Conservation (phyloP, 2,113 vertebrate genomes). For the Verasper variegatus region DNA sequence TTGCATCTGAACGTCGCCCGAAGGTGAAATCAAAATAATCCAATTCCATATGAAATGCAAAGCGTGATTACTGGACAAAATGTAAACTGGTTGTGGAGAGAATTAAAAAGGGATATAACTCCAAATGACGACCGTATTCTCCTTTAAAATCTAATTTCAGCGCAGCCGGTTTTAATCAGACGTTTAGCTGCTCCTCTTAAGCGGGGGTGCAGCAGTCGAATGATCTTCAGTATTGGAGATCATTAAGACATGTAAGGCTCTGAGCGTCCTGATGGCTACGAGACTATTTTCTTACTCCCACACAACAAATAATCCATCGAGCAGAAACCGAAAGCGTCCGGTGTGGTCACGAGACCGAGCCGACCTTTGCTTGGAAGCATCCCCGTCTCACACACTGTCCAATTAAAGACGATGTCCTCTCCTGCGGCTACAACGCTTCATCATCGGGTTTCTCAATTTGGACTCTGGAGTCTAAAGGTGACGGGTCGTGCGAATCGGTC, state of each 20-base stretch:
- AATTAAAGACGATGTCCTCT: slow-evolving; percentile 21
- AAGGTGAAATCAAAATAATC: too few species aligned
- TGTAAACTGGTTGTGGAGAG: too few species aligned
- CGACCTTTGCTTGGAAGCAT: neutral
- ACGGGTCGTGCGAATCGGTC: neutral
- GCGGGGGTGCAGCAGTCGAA: neutral
- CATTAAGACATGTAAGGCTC: slow-evolving; percentile 4
- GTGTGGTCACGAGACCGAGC: neutral
- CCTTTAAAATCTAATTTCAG: slow-evolving; percentile 41
- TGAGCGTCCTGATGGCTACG: slow-evolving; percentile 10
- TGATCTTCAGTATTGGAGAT: slow-evolving; percentile 21
- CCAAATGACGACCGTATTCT: neutral
- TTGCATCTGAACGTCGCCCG: too few species aligned
- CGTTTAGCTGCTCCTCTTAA: slow-evolving; percentile 14
- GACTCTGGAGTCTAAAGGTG: neutral
- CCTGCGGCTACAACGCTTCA: neutral
- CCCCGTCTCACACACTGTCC: neutral
- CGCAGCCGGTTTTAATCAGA: slow-evolving; percentile 35
- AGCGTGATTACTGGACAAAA: too few species aligned
- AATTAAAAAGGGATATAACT: neutral
- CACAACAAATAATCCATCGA: neutral
- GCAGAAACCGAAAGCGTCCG: too few species aligned
- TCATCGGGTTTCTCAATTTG: neutral
- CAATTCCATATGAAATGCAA: too few species aligned
- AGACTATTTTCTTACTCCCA: neutral